Evolutionary conservation across 2,113 vertebrate species (phyloP), one percentile per base, ranked within the genome.

Genomic region (Myrmophylax atrothorax): DNA sequence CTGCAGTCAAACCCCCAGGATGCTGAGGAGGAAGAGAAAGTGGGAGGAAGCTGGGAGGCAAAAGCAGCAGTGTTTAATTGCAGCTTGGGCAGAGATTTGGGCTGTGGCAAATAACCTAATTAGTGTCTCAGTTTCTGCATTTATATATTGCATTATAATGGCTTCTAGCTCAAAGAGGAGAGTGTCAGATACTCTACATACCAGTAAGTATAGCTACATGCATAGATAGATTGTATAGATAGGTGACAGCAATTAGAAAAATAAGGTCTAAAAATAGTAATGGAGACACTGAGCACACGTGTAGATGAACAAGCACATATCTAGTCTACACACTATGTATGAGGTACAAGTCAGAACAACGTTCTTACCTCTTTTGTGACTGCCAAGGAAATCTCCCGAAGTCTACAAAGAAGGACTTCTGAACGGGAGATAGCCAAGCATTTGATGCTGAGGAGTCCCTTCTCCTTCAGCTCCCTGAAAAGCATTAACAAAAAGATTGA

Each of bases 321-420:
- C 60, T 70, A 59, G 38, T 59, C 53, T 35, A 5, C 7, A 0
- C 22, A 8, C 17, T 1, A 0, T 2, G 37, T 37, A 35, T 2
- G 9, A 80, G 25, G 19, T 49, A 84, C 68, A 73, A 29, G 35
- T 68, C 64, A 92, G 67, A 38, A n/a, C 38, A 53, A 2, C 8
- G n/a, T 40, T 67, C 97, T 94, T 88, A 98, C 98, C 98, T 98
- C 98, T 28, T 87, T 89, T 2, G 69, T 97, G 66, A 98, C 97
- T 10, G 97, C 97, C 93, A 97, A 67, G 87, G 94, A 97, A 78
- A 98, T 75, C 2, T 98, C 97, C 7, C 83, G 93, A 66, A 98
- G 96, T 38, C 89, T 93, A 26, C 72, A 23, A 2, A 94, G 74
- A 4, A 98, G 96, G 75, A 97, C 89, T 50, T 98, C 87, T 0